A percentile compares a stretch with the other conserved stretches of the same genome.
These are phyloP conservation scores for Dynastes hyllus DNA, from an alignment of 2,888 invertebrate genomes.

Conservation along the genomic window DNA sequence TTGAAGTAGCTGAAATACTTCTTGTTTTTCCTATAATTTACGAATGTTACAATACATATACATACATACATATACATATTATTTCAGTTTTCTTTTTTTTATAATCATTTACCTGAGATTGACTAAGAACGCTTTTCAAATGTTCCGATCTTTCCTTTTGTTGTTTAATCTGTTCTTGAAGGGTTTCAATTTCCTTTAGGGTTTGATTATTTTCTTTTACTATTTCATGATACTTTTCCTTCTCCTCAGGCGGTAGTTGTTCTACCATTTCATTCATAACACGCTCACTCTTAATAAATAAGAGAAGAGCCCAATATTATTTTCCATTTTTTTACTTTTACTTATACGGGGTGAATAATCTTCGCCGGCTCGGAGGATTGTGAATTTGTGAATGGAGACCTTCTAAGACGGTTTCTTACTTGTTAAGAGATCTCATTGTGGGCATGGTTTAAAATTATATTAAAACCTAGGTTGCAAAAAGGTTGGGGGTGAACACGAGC, in stretches of 20 bases:
- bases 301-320: background rate
- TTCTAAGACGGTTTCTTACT: too few species aligned
- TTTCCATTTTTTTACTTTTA: background rate
- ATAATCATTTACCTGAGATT: conserved; percentile 55
- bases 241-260: conserved; percentile 58
- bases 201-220: conserved; percentile 57
- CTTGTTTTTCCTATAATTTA: conserved; percentile 58
- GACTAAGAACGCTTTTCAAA: conserved; percentile 57
- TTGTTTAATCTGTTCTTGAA: conserved; percentile 59
- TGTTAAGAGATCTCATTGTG: too few species aligned
- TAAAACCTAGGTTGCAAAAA: too few species aligned
- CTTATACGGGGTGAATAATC: too few species aligned
- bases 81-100: too few species aligned
- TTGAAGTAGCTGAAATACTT: conserved; percentile 57
- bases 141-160: conserved; percentile 58
- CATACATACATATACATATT: too few species aligned
- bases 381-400: too few species aligned
- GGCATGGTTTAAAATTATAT: too few species aligned
- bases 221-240: conserved; percentile 59
- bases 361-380: too few species aligned
- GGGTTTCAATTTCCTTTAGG: conserved; percentile 56
- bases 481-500: too few species aligned
- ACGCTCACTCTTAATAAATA: conserved; percentile 52
- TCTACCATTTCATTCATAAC: conserved; percentile 59
- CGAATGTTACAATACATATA: background rate